These are phyloP conservation scores for Noctilio leporinus DNA, from an alignment of 2,113 vertebrate species.

Conservation along the genomic window DNA sequence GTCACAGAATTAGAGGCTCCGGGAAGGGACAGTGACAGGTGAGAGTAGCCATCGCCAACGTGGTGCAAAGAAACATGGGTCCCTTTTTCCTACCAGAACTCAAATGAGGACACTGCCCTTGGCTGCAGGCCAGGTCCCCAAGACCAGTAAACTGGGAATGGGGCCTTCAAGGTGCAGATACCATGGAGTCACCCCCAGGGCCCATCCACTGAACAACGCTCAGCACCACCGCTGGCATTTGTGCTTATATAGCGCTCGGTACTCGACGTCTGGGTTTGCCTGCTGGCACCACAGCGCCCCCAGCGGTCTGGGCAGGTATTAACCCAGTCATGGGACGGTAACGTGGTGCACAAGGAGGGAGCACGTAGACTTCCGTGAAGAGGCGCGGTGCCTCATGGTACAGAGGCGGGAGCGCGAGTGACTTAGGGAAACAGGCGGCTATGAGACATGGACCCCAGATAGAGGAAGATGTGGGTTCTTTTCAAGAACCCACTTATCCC, in stretches of 20 bases:
- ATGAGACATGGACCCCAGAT: neutral
- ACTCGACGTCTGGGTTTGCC: neutral
- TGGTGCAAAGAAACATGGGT: neutral
- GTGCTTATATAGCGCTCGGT: neutral
- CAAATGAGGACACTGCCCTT: neutral
- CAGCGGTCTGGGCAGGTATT: neutral
- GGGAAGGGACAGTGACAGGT: neutral
- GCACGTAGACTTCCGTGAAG: accelerated
- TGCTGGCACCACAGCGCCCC: neutral
- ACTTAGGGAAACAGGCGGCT: neutral
- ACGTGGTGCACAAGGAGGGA: too few species aligned
- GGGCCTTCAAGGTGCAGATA: neutral
- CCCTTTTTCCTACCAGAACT: neutral
- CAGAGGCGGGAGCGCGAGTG: too few species aligned
- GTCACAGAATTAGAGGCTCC: slow-evolving; percentile 38
- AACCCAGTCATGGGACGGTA: neutral
- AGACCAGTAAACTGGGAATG: neutral
- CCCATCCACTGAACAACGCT: too few species aligned
- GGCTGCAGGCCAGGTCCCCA: neutral
- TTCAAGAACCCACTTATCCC: neutral
- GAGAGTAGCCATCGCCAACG: neutral
- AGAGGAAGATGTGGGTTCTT: neutral
- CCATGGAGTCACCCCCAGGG: neutral
- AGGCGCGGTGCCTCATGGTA: neutral
- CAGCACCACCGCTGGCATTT: too few species aligned